Percentiles rank a stretch among this genome's conserved stretches.
These are phyloP conservation scores for Trididemnum nubilum DNA, from an alignment of 23 tunicate genomes.

Conservation along the genomic window DNA sequence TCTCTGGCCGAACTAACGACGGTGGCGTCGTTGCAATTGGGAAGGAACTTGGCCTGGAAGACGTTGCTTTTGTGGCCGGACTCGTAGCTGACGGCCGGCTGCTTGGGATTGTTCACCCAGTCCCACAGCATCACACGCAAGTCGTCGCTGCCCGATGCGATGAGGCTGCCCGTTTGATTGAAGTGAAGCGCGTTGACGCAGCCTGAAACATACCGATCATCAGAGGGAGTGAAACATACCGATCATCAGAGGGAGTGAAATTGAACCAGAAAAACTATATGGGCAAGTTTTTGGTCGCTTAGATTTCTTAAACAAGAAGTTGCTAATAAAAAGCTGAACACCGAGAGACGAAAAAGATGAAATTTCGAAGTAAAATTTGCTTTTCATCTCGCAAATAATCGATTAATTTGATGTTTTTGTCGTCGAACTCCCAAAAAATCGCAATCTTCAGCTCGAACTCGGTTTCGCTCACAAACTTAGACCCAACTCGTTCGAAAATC, in stretches of 20 bases:
- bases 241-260: neutral
- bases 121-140: constrained; percentile 78
- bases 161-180: constrained; percentile 69
- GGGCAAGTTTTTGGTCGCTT: too few species aligned
- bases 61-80: constrained; percentile 91
- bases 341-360: too few species aligned
- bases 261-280: neutral
- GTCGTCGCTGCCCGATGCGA: constrained; percentile 95
- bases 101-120: constrained; percentile 24
- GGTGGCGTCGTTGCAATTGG: constrained; percentile 61
- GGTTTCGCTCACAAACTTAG: too few species aligned
- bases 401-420: too few species aligned
- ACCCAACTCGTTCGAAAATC: too few species aligned
- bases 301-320: too few species aligned
- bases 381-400: too few species aligned
- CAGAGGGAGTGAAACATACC: neutral
- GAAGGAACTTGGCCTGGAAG: constrained; percentile 88
- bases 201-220: too few species aligned
- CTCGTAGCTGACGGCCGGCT: constrained; percentile 57
- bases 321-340: too few species aligned
- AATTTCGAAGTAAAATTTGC: too few species aligned
- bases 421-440: too few species aligned
- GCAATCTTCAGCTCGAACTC: too few species aligned
- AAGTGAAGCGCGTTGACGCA: constrained; percentile 93
- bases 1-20: constrained; percentile 90